Percentiles rank a stretch among this genome's conserved stretches.
These are phyloP conservation scores for Sylvicola cinctus DNA, from an alignment of 2,888 invertebrate genomes.

Conservation along the genomic window DNA sequence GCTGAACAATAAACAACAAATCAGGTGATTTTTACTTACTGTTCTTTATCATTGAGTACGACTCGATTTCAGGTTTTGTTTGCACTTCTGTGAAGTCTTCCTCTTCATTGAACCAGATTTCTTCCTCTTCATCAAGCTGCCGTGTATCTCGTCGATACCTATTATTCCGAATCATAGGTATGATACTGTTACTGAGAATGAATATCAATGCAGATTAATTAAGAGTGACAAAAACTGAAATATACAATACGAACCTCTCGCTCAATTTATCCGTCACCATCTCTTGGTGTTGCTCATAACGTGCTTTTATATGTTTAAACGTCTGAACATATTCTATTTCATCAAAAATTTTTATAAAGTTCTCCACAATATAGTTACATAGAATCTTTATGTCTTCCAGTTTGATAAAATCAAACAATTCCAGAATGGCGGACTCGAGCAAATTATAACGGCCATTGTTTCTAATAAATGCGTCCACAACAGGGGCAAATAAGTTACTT, in stretches of 20 bases:
- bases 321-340: conserved; percentile 96
- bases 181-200: conserved; percentile 9
- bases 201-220: conserved; percentile 1
- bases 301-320: conserved; percentile 73
- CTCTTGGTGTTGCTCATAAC: conserved; percentile 84
- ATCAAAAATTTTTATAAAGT: conserved; percentile 84
- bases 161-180: conserved; percentile 47
- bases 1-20: conserved; percentile 23
- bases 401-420: conserved; percentile 98
- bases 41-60: conserved; percentile 26
- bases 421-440: conserved; percentile 94
- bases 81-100: conserved; percentile 74
- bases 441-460: conserved; percentile 98
- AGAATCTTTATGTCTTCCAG: conserved; percentile 78
- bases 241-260: conserved; percentile 33
- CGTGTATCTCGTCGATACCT: conserved; percentile 83
- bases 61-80: conserved; percentile 22
- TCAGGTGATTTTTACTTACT: conserved; percentile 4
- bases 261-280: conserved; percentile 64
- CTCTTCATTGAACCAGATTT: conserved; percentile 98
- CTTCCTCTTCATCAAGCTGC: conserved; percentile 91
- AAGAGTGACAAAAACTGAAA: not conserved
- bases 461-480: conserved; percentile 86
- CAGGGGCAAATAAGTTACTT: conserved; percentile 85
- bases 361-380: conserved; percentile 87